A percentile compares a stretch with the other conserved stretches of the same genome.
Evolutionary conservation across 2,888 invertebrate species (phyloP).

Genomic region (Patella depressa): DNA sequence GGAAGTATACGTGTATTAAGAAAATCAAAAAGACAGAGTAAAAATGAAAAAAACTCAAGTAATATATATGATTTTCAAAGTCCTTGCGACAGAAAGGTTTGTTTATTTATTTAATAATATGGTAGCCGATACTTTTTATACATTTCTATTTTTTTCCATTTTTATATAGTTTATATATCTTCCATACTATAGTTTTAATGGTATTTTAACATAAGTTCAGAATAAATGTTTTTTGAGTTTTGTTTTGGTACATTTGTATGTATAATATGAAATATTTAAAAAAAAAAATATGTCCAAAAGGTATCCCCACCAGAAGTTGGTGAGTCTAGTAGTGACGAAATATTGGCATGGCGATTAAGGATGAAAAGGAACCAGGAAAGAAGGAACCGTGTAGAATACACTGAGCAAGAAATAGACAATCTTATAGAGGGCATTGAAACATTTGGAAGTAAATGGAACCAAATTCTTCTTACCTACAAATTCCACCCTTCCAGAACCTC

Average conservation of each 20-base stretch:
- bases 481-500: slow-evolving; percentile 62
- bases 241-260: not conserved
- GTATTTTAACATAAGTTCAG: not conserved
- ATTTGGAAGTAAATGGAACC: slow-evolving; percentile 60
- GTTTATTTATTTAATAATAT: too few relatives aligned
- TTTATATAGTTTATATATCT: not conserved
- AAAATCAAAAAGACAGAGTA: not conserved
- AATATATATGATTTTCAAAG: too few relatives aligned
- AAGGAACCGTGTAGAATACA: slow-evolving; percentile 52
- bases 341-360: not conserved
- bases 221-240: not conserved
- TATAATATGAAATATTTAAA: too few relatives aligned
- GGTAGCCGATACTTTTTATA: too few relatives aligned
- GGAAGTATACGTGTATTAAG: not conserved
- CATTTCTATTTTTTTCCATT: too few relatives aligned
- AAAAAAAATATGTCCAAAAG: not conserved
- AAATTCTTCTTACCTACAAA: slow-evolving; percentile 56
- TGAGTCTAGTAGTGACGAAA: not conserved
- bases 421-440: slow-evolving; percentile 54
- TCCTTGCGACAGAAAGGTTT: too few relatives aligned
- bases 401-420: slow-evolving; percentile 52
- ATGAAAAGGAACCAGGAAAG: slow-evolving; percentile 7
- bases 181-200: not conserved
- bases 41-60: not conserved
- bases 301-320: slow-evolving; percentile 16